A percentile compares a stretch with the other conserved stretches of the same genome.
These are phyloP conservation scores for Brachionus sp. DNA, from an alignment of 1,140 invertebrate genomes.

Conservation along the genomic window DNA sequence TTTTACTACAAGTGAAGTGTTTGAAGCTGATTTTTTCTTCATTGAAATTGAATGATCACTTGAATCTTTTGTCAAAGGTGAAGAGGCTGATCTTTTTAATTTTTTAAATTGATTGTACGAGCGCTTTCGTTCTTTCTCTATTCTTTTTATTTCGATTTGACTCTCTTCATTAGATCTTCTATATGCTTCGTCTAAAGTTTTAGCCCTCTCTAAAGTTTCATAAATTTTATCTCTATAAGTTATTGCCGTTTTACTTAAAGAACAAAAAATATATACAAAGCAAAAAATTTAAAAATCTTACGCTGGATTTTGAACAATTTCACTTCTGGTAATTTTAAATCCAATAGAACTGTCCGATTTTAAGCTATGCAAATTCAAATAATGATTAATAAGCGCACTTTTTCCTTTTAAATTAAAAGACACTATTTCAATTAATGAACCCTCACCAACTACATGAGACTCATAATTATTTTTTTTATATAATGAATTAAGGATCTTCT, in stretches of 20 bases:
- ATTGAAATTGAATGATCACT: neutral
- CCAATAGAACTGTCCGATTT: neutral
- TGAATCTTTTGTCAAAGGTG: neutral
- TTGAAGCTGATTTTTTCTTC: slow-evolving; percentile 24
- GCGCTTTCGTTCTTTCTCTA: neutral
- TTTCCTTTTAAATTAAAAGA: slow-evolving; percentile 33
- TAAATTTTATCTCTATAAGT: slow-evolving; percentile 24
- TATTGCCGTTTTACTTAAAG: neutral
- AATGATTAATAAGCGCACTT: slow-evolving; percentile 24
- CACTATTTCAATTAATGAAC: neutral
- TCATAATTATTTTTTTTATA: slow-evolving; percentile 9
- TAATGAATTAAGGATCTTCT: neutral
- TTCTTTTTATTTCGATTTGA: neutral
- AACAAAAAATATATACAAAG: neutral
- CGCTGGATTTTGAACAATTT: slow-evolving; percentile 32
- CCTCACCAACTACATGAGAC: slow-evolving; percentile 34
- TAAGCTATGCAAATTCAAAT: slow-evolving; percentile 25
- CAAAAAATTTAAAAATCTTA: neutral
- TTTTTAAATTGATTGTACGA: neutral
- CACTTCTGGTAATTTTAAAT: slow-evolving; percentile 44
- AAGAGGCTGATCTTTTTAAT: neutral
- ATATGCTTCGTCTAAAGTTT: neutral
- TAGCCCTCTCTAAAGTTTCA: neutral
- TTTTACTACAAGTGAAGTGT: neutral
- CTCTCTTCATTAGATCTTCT: neutral